Percentiles rank a stretch among this genome's conserved stretches.
phyloP scores from a whole-genome alignment of 1,140 invertebrate species.

The Trichonephila clavata region DNA sequence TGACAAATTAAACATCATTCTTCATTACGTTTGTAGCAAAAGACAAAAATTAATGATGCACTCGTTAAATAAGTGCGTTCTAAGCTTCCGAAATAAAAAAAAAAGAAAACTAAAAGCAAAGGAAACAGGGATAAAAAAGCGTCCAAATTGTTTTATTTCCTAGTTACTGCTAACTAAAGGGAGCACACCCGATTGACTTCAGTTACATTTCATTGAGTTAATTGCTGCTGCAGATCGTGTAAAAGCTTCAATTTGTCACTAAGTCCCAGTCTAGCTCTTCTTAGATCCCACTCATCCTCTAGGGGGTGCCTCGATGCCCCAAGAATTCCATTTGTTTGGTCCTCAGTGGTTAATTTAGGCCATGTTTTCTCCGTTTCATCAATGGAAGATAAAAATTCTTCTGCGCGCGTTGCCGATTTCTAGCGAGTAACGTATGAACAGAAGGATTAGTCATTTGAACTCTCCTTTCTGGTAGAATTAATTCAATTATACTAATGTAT shows the following conservation, averaged over 20 bases:
- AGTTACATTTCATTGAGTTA: slow-evolving; percentile 16
- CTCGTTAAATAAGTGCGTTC: too few species aligned
- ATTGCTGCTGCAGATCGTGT: background rate
- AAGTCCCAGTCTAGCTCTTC: background rate
- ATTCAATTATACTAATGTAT: background rate
- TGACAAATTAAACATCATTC: too few species aligned
- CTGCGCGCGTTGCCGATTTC: background rate
- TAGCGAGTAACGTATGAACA: background rate
- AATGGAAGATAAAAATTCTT: background rate
- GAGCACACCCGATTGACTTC: background rate
- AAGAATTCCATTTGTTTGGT: slow-evolving; percentile 29
- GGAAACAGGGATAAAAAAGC: too few species aligned
- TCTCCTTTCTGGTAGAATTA: background rate
- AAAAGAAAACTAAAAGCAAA: too few species aligned
- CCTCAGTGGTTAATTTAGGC: slow-evolving; percentile 42
- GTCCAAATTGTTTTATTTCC: background rate
- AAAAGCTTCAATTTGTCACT: slow-evolving; percentile 33
- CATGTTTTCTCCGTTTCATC: background rate
- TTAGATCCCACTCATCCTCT: background rate
- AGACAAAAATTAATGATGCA: too few species aligned
- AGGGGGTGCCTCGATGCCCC: too few species aligned
- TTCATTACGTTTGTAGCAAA: too few species aligned
- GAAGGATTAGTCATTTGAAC: background rate
- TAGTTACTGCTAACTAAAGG: background rate
- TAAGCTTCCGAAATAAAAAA: too few species aligned